These are phyloP conservation scores for Geococcyx californianus DNA, from an alignment of 2,113 vertebrate genomes.

Conservation along the genomic window DNA sequence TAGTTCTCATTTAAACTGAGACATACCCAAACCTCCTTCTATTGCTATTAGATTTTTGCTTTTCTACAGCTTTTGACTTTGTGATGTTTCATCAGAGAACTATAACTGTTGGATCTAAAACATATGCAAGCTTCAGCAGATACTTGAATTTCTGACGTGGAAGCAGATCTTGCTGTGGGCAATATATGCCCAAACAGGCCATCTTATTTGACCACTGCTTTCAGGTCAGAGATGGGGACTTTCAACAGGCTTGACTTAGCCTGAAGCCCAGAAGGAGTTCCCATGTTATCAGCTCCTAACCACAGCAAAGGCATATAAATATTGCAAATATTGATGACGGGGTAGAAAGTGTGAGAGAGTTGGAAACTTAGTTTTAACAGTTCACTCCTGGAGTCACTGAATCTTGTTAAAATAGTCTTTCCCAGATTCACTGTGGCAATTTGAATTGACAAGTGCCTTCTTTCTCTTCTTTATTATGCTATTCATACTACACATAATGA, in stretches of 20 bases:
- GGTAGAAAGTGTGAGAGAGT: background rate
- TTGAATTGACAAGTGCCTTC: background rate
- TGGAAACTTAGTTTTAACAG: background rate
- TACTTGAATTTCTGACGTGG: background rate
- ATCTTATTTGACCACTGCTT: background rate
- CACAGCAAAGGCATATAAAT: background rate
- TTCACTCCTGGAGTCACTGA: background rate
- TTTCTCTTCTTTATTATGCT: constrained; percentile 23
- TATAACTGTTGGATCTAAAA: background rate
- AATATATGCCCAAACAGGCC: background rate
- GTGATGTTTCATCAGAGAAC: background rate
- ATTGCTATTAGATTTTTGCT: background rate
- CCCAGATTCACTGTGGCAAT: background rate
- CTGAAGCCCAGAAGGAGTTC: background rate
- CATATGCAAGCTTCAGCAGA: background rate
- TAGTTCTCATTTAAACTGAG: too few species aligned
- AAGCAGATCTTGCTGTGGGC: background rate
- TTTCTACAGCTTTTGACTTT: background rate
- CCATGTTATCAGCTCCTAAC: background rate
- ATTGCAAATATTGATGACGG: background rate
- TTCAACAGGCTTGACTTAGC: background rate
- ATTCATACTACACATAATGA: background rate
- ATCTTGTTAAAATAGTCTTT: constrained; percentile 17
- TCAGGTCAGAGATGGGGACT: background rate
- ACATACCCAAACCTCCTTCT: background rate